Evolutionary conservation across 2,888 invertebrate species (phyloP), one percentile per base, ranked within the genome.

Genomic region (Drosophila demipolita): DNA sequence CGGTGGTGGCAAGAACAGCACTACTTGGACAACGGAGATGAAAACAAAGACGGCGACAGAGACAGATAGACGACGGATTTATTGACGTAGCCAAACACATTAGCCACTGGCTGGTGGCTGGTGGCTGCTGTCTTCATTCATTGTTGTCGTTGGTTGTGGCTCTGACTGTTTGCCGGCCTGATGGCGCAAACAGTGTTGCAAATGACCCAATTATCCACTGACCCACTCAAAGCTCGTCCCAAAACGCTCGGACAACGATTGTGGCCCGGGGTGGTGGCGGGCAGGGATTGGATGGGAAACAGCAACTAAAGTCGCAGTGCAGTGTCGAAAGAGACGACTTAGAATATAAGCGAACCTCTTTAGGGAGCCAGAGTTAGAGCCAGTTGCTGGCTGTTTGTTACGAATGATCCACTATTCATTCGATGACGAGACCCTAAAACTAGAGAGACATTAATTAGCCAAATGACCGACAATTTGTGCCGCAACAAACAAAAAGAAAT

Each of bases 121-220:
- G 8, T 52, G 52, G 53, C 8, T 35, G 53, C 45, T 17, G 57
- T 70, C 68, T 57, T 33, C 52, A 45, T 45, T 52, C 54, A 68
- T 53, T 81, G 81, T 61, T 65, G 62, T 54, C 78, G 81, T 61
- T 57, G 60, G 35, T 35, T 32, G 53, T 23, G 52, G 59, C 65
- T 74, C 64, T 57, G 53, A 15, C 36, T 29, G 3, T 66, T 54
- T 35, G 76, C 62, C 71, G 75, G 78, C 74, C 68, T 77, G 90
- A 87, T 90, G 87, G 87, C 78, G 89, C 89, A 87, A 90, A 91
- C 87, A 87, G 78, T 83, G 90, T 90, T 83, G 83, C 86, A 91
- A 91, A 90, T 91, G 92, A 92, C 92, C 92, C 90, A 91, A 91
- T 92, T 92, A 90, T 92, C 92, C 90, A 92, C 91, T 92, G 92